phyloP scores from a whole-genome alignment of 1,140 invertebrate species.

The Ridgeia piscesae region DNA sequence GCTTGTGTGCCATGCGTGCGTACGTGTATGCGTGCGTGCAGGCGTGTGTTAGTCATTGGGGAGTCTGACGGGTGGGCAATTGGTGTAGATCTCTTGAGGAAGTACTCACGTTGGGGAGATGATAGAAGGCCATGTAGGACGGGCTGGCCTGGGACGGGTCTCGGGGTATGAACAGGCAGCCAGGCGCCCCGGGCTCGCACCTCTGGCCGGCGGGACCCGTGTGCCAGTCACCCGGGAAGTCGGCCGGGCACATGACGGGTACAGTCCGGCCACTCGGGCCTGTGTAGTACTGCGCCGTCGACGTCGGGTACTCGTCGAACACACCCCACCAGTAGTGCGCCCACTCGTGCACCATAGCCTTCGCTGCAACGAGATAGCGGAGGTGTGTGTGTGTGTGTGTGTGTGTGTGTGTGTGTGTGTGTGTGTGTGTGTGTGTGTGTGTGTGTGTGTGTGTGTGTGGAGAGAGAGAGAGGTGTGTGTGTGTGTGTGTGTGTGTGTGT shows the following conservation, averaged over 20 bases:
- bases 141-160: neutral
- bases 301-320: neutral
- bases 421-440: conserved; percentile 38
- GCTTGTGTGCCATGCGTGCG: neutral
- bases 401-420: conserved; percentile 36
- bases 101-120: neutral
- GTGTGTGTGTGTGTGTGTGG: conserved; percentile 35
- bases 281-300: neutral
- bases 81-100: too few relatives aligned
- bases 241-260: neutral
- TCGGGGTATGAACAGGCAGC: neutral
- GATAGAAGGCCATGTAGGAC: conserved; percentile 1
- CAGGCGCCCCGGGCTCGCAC: neutral
- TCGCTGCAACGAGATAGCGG: neutral
- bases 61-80: too few relatives aligned
- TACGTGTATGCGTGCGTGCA: neutral
- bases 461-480: too few relatives aligned
- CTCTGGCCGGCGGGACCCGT: too few relatives aligned
- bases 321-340: neutral
- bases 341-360: neutral
- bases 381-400: conserved; percentile 33
- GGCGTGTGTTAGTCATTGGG: too few relatives aligned
- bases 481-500: conserved; percentile 33
- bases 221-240: neutral
- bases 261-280: neutral